Conservation (phyloP, 1,140 invertebrate genomes). For the Cotesia glomerata region DNA sequence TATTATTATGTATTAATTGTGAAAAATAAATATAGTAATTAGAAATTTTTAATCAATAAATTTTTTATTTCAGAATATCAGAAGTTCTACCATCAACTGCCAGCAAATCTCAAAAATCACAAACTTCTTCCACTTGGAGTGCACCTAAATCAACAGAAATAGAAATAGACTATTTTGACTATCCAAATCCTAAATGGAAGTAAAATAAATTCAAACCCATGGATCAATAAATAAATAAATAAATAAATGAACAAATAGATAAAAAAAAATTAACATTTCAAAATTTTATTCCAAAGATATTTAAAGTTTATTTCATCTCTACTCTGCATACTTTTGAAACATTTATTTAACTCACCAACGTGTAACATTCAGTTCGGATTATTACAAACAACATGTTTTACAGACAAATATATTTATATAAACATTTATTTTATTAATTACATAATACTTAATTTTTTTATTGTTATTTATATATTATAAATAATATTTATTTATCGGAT, state of each 20-base stretch:
- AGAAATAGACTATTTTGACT: constrained; percentile 52
- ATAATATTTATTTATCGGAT: no score
- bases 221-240: not conserved
- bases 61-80: constrained; percentile 41
- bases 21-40: not conserved
- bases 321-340: not conserved
- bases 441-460: no score
- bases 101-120: constrained; percentile 43
- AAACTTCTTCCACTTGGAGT: constrained; percentile 31
- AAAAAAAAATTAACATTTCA: not conserved
- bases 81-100: constrained; percentile 49
- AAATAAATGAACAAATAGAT: not conserved
- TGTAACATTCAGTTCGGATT: no score
- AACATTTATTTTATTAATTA: no score
- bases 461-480: no score
- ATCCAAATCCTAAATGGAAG: constrained; percentile 28
- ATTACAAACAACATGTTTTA: no score
- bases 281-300: no score
- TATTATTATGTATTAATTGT: not conserved
- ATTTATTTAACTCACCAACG: no score
- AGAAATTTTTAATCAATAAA: constrained; percentile 6
- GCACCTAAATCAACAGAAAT: constrained; percentile 38
- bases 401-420: no score
- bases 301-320: not conserved
- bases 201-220: constrained; percentile 11